phyloP scores from a whole-genome alignment of 2,888 invertebrate species.

The Dinocampus coccinellae region DNA sequence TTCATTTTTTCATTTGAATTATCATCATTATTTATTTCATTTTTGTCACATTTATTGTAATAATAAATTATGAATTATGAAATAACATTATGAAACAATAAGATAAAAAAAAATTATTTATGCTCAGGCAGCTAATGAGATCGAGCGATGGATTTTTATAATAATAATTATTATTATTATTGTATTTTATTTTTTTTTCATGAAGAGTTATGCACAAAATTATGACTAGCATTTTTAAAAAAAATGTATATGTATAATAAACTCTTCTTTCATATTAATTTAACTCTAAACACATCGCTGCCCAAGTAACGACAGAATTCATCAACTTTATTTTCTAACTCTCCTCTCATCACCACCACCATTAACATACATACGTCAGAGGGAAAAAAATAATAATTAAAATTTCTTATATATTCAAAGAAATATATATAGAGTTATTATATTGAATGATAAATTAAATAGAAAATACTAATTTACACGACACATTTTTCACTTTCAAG shows the following conservation, averaged over 20 bases:
- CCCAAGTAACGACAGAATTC: neutral
- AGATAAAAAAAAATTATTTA: neutral
- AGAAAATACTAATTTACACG: conserved; percentile 43
- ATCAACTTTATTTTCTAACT: conserved; percentile 21
- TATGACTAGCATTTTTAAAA: conserved; percentile 65
- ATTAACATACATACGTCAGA: conserved; percentile 3
- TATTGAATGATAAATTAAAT: conserved; percentile 42
- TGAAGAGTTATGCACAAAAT: conserved; percentile 49
- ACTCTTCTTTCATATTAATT: neutral
- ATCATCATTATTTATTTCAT: too few species aligned
- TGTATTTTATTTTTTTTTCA: conserved; percentile 33
- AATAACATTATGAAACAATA: neutral
- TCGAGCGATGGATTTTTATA: neutral
- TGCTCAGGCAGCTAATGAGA: neutral
- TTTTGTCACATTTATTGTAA: too few species aligned
- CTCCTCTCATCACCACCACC: conserved; percentile 31
- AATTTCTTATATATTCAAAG: neutral
- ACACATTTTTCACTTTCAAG: conserved; percentile 15
- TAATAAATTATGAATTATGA: neutral
- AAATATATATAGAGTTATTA: neutral
- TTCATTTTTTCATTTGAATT: too few species aligned
- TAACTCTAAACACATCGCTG: neutral
- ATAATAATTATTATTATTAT: too few species aligned
- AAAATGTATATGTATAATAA: conserved; percentile 27
- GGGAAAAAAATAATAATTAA: neutral